Evolutionary conservation across 2,113 vertebrate species (phyloP).

Genomic region (Platichthys flesus): DNA sequence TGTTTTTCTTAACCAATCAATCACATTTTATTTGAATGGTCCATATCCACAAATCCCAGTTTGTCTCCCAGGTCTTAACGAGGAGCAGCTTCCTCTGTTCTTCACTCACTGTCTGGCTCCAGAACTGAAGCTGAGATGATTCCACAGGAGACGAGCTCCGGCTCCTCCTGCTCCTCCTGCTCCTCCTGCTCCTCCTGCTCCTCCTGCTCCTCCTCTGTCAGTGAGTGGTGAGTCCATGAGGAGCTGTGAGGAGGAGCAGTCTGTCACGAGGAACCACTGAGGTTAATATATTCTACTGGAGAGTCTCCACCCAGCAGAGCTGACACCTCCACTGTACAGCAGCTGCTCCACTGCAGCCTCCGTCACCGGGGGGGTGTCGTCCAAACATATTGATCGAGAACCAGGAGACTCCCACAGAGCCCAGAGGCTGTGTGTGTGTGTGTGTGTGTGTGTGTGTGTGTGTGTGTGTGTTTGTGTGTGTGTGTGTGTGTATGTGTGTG

Average conservation of each 20-base stretch:
- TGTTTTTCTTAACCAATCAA: too few species aligned
- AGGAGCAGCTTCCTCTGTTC: too few species aligned
- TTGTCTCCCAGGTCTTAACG: too few species aligned
- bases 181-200: too few species aligned
- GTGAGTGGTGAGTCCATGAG: background rate
- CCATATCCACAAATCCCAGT: too few species aligned
- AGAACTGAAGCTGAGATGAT: too few species aligned
- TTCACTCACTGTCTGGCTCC: too few species aligned
- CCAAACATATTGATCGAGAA: constrained; percentile 88
- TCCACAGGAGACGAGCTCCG: too few species aligned
- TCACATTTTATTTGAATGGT: too few species aligned
- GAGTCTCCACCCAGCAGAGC: constrained; percentile 88
- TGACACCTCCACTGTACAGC: constrained; percentile 88
- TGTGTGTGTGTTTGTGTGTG: constrained; percentile 29
- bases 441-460: constrained; percentile 34
- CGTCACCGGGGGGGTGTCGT: constrained; percentile 20
- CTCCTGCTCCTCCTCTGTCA: background rate
- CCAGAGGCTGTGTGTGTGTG: constrained; percentile 82
- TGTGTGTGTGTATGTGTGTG: constrained; percentile 31
- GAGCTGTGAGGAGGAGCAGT: background rate
- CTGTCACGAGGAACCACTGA: constrained; percentile 63
- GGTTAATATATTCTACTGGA: constrained; percentile 91
- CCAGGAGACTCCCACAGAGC: constrained; percentile 90
- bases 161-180: too few species aligned
- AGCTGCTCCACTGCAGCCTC: constrained; percentile 83